These are phyloP conservation scores for Mimachlamys varia DNA, from an alignment of 2,888 invertebrate species.

Conservation along the genomic window DNA sequence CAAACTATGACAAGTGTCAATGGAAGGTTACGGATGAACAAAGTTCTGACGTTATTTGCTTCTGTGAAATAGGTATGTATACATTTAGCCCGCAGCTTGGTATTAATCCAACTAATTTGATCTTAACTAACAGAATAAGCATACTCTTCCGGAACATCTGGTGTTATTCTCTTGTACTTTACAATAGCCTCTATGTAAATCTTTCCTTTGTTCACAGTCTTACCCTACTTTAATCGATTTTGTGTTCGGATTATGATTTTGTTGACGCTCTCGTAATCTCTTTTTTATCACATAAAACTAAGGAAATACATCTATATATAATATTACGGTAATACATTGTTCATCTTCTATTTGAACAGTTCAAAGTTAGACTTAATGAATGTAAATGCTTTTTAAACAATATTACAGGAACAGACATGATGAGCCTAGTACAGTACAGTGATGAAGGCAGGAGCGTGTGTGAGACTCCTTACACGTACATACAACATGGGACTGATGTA, in stretches of 20 bases:
- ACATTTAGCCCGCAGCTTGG: neutral
- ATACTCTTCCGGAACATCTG: no score
- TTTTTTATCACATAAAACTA: no score
- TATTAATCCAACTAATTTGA: neutral
- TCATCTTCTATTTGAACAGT: no score
- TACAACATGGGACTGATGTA: neutral
- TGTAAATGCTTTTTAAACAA: neutral
- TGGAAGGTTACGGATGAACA: constrained; percentile 41
- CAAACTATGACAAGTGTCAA: neutral
- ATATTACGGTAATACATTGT: neutral
- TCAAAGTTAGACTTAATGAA: neutral
- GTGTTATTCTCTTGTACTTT: no score
- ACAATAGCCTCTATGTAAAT: no score
- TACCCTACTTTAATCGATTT: no score
- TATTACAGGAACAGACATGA: neutral
- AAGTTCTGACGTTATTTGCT: constrained; percentile 18
- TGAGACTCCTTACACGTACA: neutral
- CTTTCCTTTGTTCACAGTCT: no score
- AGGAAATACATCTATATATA: no score
- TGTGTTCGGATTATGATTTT: no score
- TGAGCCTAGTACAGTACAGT: neutral
- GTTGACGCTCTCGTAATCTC: no score
- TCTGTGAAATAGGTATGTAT: constrained; percentile 42
- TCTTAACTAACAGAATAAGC: no score
- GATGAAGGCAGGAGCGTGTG: neutral